Percentiles rank a stretch among this genome's conserved stretches.
Evolutionary conservation across 2,888 invertebrate species (phyloP).

Genomic region (Hemaris fuciformis): DNA sequence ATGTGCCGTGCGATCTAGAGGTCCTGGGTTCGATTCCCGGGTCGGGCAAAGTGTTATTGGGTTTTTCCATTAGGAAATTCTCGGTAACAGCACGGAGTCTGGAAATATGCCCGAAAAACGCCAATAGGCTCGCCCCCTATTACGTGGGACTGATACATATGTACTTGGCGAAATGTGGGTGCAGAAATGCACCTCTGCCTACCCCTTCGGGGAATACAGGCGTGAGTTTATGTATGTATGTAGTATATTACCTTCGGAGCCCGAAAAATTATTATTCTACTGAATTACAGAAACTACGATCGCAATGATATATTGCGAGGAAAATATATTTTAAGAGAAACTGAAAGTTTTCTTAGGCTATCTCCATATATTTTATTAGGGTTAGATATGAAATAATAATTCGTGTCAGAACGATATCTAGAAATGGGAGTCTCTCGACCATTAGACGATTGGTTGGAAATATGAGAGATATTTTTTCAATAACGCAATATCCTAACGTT

Average conservation of each 20-base stretch:
- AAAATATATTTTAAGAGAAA: not conserved
- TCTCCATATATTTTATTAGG: not conserved
- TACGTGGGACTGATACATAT: too few relatives aligned
- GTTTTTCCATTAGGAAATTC: too few relatives aligned
- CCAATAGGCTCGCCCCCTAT: too few relatives aligned
- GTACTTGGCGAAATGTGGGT: too few relatives aligned
- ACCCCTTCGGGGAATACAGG: too few relatives aligned
- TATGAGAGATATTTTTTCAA: conserved; percentile 20
- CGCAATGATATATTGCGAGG: not conserved
- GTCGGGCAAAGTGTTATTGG: too few relatives aligned
- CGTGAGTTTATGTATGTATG: too few relatives aligned
- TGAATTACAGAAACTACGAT: not conserved
- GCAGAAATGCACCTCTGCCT: too few relatives aligned
- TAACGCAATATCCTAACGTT: conserved; percentile 16
- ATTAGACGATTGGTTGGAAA: conserved; percentile 25
- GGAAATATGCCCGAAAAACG: too few relatives aligned
- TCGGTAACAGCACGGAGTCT: too few relatives aligned
- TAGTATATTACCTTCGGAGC: not conserved
- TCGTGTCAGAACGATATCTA: not conserved
- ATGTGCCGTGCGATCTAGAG: too few relatives aligned
- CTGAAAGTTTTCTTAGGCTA: not conserved
- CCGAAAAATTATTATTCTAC: not conserved
- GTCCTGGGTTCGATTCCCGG: too few relatives aligned
- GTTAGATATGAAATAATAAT: conserved; percentile 4
- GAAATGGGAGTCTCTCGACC: not conserved